Evolutionary conservation across 2,113 vertebrate genomes (phyloP), one percentile per base, ranked within the genome.

Genomic region (Microtus ochrogaster): DNA sequence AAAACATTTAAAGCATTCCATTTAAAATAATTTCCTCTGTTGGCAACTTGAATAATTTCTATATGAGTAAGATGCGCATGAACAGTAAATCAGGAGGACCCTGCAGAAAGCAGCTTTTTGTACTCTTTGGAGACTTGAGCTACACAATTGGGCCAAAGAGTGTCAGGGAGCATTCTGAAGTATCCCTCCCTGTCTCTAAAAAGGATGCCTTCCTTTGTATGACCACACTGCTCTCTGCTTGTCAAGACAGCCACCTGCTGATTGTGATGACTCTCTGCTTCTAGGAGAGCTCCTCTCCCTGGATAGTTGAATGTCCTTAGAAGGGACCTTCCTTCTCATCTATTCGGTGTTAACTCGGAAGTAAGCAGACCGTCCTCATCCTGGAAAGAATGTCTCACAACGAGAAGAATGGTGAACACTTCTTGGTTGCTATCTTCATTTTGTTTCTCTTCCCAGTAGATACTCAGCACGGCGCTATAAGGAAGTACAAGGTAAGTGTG

Each of bases 31-130:
- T 72, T 92, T 92, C 44, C 52, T 93, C 55, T 68, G 89, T 91
- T 86, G 63, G 83, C 76, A 94, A 77, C 41, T 39, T 89, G n/a
- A 95, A 63, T 87, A 52, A 96, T 90, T 85, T 94, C 77, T 95
- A 92, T 94, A 79, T 70, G 52, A 63, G 44, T 39, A 91, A 91
- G n/a, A 21, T 5, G 39, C 4, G 86, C 36, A 44, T 49, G 41
- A 73, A 90, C 12, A 68, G 19, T 61, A 88, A 95, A 72, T 47
- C 81, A 14, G 63, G 86, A 73, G 89, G 94, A 82, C 65, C 70
- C 17, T 65, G 3, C 30, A 89, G 70, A 95, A 44, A 52, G 33
- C 13, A 52, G 9, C 66, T 88, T 93, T 88, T 58, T 21, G 58
- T 58, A 7, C 1, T 58, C 30, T 90, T 26, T 73, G 74, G 41